These are phyloP conservation scores for Oceanodroma leucorhoa DNA, from an alignment of 2,797 vertebrate species.

Conservation along the genomic window DNA sequence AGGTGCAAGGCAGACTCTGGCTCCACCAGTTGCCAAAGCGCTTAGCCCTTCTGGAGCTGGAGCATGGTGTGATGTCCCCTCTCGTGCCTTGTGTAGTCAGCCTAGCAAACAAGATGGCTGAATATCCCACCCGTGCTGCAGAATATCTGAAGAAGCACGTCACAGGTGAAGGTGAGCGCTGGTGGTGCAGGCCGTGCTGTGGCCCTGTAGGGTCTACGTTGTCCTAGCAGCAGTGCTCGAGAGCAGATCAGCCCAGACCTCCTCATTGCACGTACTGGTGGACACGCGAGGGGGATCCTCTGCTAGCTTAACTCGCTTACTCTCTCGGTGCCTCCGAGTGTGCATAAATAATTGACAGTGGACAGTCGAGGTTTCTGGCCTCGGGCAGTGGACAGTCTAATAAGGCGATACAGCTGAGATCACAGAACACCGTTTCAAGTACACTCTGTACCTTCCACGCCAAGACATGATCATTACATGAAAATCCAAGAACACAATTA, in stretches of 20 bases:
- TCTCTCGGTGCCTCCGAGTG: not conserved
- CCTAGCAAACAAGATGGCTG: not conserved
- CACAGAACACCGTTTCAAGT: not conserved
- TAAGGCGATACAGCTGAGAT: not conserved
- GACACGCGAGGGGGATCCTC: not conserved
- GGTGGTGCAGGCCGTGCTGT: not conserved
- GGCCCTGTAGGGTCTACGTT: not conserved
- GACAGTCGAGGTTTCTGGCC: not conserved
- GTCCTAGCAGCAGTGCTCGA: not conserved
- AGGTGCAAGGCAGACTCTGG: not conserved
- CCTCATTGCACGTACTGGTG: accelerated
- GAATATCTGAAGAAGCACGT: accelerated
- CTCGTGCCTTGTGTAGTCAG: not conserved
- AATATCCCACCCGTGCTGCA: not conserved
- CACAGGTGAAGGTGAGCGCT: accelerated
- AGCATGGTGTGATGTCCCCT: not conserved
- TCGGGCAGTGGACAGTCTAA: not conserved
- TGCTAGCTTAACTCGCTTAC: not conserved
- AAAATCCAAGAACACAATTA: not conserved
- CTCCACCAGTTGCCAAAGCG: not conserved
- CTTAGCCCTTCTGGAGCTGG: not conserved
- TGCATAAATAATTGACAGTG: not conserved
- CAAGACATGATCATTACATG: not conserved
- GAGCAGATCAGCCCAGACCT: not conserved
- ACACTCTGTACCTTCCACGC: not conserved